Conservation (phyloP, 1,140 invertebrate genomes). For the Pogonomyrmex californicus region DNA sequence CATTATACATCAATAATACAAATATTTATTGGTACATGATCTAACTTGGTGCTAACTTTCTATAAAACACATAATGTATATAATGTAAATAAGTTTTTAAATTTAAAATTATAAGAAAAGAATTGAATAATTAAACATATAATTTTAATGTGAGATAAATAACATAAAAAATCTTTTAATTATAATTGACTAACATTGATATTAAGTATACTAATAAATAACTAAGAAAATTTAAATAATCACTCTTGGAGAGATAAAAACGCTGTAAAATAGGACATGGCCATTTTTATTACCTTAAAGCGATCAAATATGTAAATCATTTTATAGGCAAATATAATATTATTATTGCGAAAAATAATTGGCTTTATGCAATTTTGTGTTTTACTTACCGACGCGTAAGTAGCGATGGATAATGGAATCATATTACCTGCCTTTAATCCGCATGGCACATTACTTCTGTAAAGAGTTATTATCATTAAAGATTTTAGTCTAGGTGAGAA, state of each 20-base stretch:
- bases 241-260: constrained; percentile 8
- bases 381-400: background rate
- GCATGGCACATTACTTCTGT: constrained; percentile 7
- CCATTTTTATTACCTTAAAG: background rate
- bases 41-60: too few relatives aligned
- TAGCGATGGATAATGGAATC: background rate
- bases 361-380: background rate
- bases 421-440: constrained; percentile 8
- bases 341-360: background rate
- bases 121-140: background rate
- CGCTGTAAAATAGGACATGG: constrained; percentile 2
- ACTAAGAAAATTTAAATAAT: background rate
- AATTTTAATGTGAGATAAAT: background rate
- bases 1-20: background rate
- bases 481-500: constrained; percentile 20
- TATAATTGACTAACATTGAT: background rate
- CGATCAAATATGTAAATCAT: background rate
- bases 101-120: background rate
- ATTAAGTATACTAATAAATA: background rate
- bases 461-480: constrained; percentile 16
- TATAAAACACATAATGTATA: background rate
- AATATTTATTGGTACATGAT: background rate
- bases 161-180: too few relatives aligned
- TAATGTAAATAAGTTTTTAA: background rate
- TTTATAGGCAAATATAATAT: background rate